A percentile compares a stretch with the other conserved stretches of the same genome.
Conservation (phyloP, 35 echinoderm and acorn worm species). For the Lytechinus variegatus region DNA sequence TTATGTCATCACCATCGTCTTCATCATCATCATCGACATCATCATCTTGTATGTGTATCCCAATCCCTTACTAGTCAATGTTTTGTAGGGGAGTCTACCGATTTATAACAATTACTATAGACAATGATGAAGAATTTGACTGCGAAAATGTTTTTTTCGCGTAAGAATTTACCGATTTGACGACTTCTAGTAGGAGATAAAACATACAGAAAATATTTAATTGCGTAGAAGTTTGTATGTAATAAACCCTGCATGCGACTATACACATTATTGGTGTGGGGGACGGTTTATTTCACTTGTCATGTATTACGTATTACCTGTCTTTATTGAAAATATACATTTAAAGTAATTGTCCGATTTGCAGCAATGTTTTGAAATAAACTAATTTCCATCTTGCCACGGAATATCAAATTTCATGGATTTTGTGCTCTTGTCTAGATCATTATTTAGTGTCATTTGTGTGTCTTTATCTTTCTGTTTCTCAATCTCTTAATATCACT, state of each 20-base stretch:
- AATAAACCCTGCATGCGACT: slow-evolving; percentile 33
- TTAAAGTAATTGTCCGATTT: slow-evolving; percentile 55
- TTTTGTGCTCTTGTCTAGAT: slow-evolving; percentile 24
- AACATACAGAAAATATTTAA: slow-evolving; percentile 36
- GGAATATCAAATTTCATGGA: slow-evolving; percentile 47
- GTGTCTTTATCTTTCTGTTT: background rate
- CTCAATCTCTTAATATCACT: background rate
- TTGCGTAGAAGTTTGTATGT: slow-evolving; percentile 44
- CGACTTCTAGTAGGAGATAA: slow-evolving; percentile 11
- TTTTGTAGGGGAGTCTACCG: background rate
- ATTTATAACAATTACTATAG: slow-evolving; percentile 30
- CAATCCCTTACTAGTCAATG: background rate
- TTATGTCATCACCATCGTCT: slow-evolving; percentile 36
- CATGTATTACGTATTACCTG: slow-evolving; percentile 53
- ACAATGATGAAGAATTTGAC: slow-evolving; percentile 16
- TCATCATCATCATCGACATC: slow-evolving; percentile 37
- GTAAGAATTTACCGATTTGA: background rate
- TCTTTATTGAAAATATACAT: slow-evolving; percentile 53
- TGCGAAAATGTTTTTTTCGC: background rate
- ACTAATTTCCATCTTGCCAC: slow-evolving; percentile 51
- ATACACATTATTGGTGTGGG: slow-evolving; percentile 45
- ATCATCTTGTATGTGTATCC: background rate
- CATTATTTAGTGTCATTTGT: slow-evolving; percentile 31
- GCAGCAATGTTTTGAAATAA: slow-evolving; percentile 59
- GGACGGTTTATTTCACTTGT: slow-evolving; percentile 44